These are phyloP conservation scores for Sphaerophoria taeniata DNA, from an alignment of 2,888 invertebrate species.

Conservation along the genomic window DNA sequence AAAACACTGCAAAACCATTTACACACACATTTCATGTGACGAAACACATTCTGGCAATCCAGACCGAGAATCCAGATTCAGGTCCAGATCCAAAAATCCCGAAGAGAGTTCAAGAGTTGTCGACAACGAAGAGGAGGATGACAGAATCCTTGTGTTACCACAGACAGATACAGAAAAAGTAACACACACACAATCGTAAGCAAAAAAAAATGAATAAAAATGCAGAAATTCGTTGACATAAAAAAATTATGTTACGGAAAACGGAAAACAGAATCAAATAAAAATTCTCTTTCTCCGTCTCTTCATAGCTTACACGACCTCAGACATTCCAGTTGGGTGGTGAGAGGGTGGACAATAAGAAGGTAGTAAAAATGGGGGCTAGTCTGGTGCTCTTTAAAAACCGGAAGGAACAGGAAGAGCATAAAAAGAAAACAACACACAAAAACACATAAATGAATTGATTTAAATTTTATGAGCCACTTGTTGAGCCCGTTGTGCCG, in stretches of 20 bases:
- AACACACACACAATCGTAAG: background rate
- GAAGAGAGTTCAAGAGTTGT: constrained; percentile 9
- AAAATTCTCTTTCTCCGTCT: constrained; percentile 35
- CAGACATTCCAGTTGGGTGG: too few relatives aligned
- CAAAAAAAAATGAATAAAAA: constrained; percentile 53
- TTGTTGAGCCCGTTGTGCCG: constrained; percentile 75
- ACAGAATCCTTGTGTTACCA: constrained; percentile 41
- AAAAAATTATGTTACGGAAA: constrained; percentile 29
- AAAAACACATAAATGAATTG: constrained; percentile 77
- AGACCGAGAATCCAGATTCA: background rate
- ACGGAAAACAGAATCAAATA: constrained; percentile 60
- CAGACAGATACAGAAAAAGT: constrained; percentile 46
- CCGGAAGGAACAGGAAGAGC: constrained; percentile 64
- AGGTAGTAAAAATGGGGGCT: background rate
- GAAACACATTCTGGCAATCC: constrained; percentile 36
- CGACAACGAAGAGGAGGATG: constrained; percentile 7
- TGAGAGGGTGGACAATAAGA: too few relatives aligned
- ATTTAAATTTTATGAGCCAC: constrained; percentile 78
- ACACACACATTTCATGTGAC: constrained; percentile 37
- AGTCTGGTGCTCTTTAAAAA: constrained; percentile 25
- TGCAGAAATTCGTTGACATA: constrained; percentile 58
- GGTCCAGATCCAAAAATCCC: background rate
- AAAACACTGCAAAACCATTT: constrained; percentile 59
- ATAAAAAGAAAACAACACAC: constrained; percentile 71
- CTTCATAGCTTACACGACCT: background rate